Base-by-base conservation (phyloP, 2,797 vertebrate genomes). In the Squalus acanthias region DNA sequence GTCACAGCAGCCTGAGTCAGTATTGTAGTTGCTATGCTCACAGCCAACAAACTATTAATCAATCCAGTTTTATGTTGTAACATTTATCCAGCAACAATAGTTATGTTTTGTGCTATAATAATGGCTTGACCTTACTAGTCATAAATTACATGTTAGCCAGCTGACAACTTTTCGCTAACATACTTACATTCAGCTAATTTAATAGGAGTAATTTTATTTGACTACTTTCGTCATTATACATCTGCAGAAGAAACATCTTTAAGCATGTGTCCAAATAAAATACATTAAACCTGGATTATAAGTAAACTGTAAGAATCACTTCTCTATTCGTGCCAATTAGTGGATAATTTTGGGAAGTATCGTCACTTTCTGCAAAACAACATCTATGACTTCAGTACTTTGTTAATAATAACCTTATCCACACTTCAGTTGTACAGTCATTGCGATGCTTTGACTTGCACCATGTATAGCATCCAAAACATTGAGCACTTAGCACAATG, bases 41-140 rank as follows among this genome's bases (percentile, higher is more conserved):
- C 70, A 95, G 50, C 69, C 70, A 72, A 95, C 70, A 95, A 76
- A 95, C 94, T 76, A 95, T 95, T 74, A 74, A 74, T 95, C 94
- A 95, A 74, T 57, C 94, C 50, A 95, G 26, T 95, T 95, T 76
- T 76, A 95, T 95, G 53, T 72, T 95, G 70, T 76, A 95, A 76
- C 69, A 95, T 95, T 95, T 95, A 53, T 95, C 94, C 94, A 17
- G 12, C 26, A 92, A 92, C 60, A 92, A 92, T 92, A n/a, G 57
- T 92, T 92, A 65, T 57, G 50, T 95, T 53, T 53, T 95, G 94
- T 95, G 70, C 70, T 95, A 76, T 76, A 95, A 95, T 74, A 95
- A 95, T 95, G 94, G 15, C 29, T 95, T 95, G 94, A 95, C 69
- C 70, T 95, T 95, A 95, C 50, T 74, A 29, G 70, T 76, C 94